Conservation (phyloP, 2,113 vertebrate genomes). For the Irena cyanogastra region DNA sequence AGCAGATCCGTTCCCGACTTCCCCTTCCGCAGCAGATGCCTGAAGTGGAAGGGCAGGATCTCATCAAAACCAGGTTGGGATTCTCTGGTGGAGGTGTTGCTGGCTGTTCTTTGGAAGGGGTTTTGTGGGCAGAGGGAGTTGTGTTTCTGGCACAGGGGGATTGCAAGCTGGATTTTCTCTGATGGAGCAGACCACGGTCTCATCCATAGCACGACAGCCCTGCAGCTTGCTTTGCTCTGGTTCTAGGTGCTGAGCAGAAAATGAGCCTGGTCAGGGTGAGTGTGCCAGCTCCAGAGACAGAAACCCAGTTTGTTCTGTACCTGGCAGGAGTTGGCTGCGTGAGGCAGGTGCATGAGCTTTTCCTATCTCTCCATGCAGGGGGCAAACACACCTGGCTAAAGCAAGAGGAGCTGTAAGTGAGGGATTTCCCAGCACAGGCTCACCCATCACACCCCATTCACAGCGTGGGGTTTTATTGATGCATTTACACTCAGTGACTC, state of each 20-base stretch:
- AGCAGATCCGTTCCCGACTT: neutral
- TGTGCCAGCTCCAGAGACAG: neutral
- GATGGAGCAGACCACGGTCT: neutral
- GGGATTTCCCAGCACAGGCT: neutral
- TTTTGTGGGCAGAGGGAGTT: neutral
- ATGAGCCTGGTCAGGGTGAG: neutral
- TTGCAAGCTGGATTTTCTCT: neutral
- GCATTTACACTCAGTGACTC: rapidly evolving
- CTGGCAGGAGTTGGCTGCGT: neutral
- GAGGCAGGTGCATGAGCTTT: neutral
- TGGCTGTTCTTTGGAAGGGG: neutral
- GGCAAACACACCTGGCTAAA: rapidly evolving
- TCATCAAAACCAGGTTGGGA: neutral
- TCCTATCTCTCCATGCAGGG: neutral
- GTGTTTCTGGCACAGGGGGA: rapidly evolving
- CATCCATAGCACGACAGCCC: rapidly evolving
- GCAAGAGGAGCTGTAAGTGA: neutral
- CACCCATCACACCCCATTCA: rapidly evolving
- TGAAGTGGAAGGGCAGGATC: neutral
- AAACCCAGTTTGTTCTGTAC: neutral
- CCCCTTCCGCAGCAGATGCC: neutral
- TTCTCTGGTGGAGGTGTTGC: neutral
- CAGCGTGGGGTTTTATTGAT: too few relatives aligned
- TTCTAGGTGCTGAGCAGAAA: neutral
- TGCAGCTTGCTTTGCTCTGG: rapidly evolving